Percentiles rank a stretch among this genome's conserved stretches.
phyloP scores from a whole-genome alignment of 2,888 invertebrate genomes.

The Cerastis leucographa region DNA sequence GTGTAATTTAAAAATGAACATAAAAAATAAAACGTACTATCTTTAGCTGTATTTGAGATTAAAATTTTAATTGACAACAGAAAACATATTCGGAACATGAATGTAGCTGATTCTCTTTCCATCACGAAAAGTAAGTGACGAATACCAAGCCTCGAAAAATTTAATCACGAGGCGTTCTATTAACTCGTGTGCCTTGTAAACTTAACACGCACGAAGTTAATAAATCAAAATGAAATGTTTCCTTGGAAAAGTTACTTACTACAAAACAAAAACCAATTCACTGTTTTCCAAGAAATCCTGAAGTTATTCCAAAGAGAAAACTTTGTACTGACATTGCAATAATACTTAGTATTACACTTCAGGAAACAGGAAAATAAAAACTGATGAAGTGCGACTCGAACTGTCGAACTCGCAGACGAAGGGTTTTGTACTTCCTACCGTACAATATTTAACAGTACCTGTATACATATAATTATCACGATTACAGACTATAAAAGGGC shows the following conservation, averaged over 20 bases:
- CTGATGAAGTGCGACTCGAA: neutral
- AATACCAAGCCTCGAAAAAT: constrained; percentile 1
- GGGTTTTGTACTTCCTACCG: neutral
- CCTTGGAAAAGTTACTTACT: neutral
- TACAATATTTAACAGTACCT: neutral
- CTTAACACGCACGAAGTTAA: constrained; percentile 20
- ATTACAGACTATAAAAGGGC: neutral
- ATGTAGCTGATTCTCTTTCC: neutral
- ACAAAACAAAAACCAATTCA: neutral
- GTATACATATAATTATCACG: neutral
- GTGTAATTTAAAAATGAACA: neutral
- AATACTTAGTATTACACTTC: neutral
- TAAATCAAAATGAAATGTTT: constrained; percentile 21
- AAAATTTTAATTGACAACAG: neutral
- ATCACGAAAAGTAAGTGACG: neutral
- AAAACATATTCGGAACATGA: neutral
- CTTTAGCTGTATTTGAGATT: neutral
- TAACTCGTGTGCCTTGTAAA: constrained; percentile 25
- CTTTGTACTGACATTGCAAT: neutral
- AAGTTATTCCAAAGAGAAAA: neutral
- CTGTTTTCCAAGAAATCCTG: constrained; percentile 3
- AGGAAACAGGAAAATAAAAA: constrained; percentile 19
- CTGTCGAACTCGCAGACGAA: neutral
- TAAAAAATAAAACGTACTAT: neutral
- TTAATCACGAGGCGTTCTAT: neutral